These are phyloP conservation scores for Cosmia pyralina DNA, from an alignment of 2,888 invertebrate species.

Conservation along the genomic window DNA sequence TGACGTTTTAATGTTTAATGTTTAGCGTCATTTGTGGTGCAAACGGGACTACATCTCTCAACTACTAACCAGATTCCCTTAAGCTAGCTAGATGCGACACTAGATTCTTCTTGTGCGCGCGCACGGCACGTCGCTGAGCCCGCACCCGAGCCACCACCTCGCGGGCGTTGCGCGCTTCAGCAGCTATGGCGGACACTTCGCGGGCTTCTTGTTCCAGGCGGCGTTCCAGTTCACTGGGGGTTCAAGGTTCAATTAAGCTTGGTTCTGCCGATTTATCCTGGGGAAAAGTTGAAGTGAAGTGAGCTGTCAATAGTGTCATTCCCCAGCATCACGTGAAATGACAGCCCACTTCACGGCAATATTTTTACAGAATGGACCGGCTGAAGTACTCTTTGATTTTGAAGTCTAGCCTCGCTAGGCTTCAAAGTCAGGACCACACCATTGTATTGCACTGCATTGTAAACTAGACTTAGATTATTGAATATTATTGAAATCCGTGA, in stretches of 20 bases:
- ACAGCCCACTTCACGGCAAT: no score
- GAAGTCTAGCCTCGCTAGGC: background rate
- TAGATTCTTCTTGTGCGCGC: constrained; percentile 74
- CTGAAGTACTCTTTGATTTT: background rate
- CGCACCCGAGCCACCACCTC: constrained; percentile 79
- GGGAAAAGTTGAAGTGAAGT: background rate
- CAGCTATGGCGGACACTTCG: constrained; percentile 82
- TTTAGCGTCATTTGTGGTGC: background rate
- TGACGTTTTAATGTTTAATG: no score
- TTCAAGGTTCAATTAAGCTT: background rate
- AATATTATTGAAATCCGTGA: no score
- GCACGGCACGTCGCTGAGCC: constrained; percentile 80
- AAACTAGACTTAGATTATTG: no score
- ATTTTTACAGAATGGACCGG: background rate
- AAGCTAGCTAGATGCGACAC: constrained; percentile 74
- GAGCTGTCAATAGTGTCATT: background rate
- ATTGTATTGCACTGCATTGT: no score
- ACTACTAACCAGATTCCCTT: constrained; percentile 77
- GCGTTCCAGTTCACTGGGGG: constrained; percentile 79
- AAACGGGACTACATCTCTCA: background rate
- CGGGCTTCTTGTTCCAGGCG: constrained; percentile 82
- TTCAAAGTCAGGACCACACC: no score
- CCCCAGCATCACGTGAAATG: background rate
- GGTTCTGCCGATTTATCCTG: background rate
- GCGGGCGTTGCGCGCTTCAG: constrained; percentile 83